These are phyloP conservation scores for Aurelia aurita DNA, from an alignment of 30 jellyfish, hydroid and myxozoan species.

Conservation along the genomic window DNA sequence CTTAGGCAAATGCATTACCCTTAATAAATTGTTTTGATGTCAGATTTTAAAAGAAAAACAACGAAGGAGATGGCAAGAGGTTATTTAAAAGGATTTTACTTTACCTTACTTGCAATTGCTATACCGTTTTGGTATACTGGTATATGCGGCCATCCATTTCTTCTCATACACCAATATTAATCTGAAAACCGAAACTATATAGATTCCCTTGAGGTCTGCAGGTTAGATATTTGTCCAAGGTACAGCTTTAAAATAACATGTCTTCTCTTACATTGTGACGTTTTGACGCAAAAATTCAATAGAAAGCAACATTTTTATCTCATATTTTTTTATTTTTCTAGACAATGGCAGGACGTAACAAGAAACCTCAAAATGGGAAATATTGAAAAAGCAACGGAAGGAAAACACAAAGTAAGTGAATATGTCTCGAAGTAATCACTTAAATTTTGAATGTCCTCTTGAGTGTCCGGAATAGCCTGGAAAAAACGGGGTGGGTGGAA, in stretches of 20 bases:
- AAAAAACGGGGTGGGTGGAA: too few species aligned
- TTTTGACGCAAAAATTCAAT: not conserved
- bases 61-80: too few species aligned
- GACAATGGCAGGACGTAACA: conserved; percentile 96
- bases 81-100: too few species aligned
- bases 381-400: conserved; percentile 89
- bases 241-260: not conserved
- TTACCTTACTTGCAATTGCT: too few species aligned
- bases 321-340: not conserved
- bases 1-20: too few species aligned
- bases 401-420: conserved; percentile 81
- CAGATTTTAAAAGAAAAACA: too few species aligned
- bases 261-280: not conserved
- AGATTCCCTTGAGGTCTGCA: too few species aligned
- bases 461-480: too few species aligned
- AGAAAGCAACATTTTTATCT: not conserved
- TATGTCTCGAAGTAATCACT: not conserved
- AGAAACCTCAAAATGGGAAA: conserved; percentile 58
- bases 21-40: too few species aligned
- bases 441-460: not conserved
- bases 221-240: too few species aligned
- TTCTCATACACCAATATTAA: not conserved
- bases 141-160: not conserved
- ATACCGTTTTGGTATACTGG: too few species aligned
- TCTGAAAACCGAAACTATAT: not conserved